Evolutionary conservation across 2,797 vertebrate genomes (phyloP).

Genomic region (Huso huso): DNA sequence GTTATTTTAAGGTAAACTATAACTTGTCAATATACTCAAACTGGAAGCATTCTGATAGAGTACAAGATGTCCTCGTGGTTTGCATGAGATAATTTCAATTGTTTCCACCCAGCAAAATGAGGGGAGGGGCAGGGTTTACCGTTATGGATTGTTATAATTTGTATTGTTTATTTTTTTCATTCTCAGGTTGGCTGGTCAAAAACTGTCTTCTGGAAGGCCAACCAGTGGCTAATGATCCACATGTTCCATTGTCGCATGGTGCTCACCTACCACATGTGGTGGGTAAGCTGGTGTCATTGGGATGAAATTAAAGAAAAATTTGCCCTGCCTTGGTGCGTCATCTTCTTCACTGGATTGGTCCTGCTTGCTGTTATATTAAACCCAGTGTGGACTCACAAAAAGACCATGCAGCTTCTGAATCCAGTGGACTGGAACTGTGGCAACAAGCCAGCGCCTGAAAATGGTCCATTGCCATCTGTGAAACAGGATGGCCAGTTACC

Average conservation of each 20-base stretch:
- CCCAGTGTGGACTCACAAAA: conserved; percentile 93
- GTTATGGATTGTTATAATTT: no score
- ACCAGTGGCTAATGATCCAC: conserved; percentile 97
- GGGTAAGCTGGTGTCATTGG: conserved; percentile 74
- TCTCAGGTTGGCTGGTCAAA: conserved; percentile 71
- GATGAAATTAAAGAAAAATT: conserved; percentile 46
- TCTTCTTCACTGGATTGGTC: conserved; percentile 69
- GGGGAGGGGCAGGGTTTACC: no score
- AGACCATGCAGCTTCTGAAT: conserved; percentile 84
- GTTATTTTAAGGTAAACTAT: no score
- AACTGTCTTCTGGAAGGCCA: conserved; percentile 77
- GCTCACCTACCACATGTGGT: conserved; percentile 93
- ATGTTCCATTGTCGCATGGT: conserved; percentile 96
- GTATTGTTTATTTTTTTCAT: neutral
- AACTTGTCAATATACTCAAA: no score
- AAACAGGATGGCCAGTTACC: no score
- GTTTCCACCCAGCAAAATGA: no score
- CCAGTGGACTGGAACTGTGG: conserved; percentile 91
- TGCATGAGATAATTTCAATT: no score
- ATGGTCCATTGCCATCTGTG: conserved; percentile 19
- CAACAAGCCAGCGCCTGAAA: conserved; percentile 34
- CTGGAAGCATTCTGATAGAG: no score
- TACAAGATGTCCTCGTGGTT: no score
- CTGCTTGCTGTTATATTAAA: conserved; percentile 83
- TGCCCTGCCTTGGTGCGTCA: conserved; percentile 43